A percentile compares a stretch with the other conserved stretches of the same genome.
phyloP scores from a whole-genome alignment of 2,888 invertebrate genomes.

The Maniola hyperantus region DNA sequence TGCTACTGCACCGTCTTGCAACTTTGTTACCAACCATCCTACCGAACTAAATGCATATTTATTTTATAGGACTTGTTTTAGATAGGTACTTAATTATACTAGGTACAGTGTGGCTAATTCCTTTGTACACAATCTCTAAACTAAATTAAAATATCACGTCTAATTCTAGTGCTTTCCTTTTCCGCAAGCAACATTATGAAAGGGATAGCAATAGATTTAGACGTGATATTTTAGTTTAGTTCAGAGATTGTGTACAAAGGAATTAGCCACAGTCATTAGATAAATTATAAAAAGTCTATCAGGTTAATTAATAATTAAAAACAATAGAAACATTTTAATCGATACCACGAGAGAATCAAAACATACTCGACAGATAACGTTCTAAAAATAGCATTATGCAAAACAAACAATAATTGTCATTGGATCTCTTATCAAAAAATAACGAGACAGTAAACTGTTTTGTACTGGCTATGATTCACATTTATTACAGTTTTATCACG shows the following conservation, averaged over 20 bases:
- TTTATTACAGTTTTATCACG: slow-evolving; percentile 40
- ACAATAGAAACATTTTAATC: neutral
- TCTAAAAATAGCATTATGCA: slow-evolving; percentile 31
- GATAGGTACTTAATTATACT: too few relatives aligned
- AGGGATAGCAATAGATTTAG: too few relatives aligned
- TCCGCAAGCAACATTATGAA: too few relatives aligned
- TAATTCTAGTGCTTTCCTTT: too few relatives aligned
- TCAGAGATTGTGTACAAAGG: too few relatives aligned
- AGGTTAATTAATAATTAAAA: neutral
- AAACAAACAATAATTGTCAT: slow-evolving; percentile 21
- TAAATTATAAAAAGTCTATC: neutral
- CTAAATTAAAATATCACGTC: too few relatives aligned
- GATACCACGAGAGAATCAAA: slow-evolving; percentile 16
- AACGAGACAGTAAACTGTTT: slow-evolving; percentile 30
- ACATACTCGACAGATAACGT: slow-evolving; percentile 18
- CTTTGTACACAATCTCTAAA: too few relatives aligned
- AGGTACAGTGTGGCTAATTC: too few relatives aligned
- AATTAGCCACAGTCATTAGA: neutral
- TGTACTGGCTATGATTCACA: slow-evolving; percentile 38
- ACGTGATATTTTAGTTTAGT: too few relatives aligned
- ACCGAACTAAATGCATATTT: neutral
- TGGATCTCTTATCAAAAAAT: slow-evolving; percentile 33
- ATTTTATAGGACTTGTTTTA: too few relatives aligned
- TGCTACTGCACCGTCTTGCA: neutral
- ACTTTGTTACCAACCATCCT: neutral